A percentile compares a stretch with the other conserved stretches of the same genome.
Conservation (phyloP, 2,888 invertebrate species). For the Ethmia dodecea region DNA sequence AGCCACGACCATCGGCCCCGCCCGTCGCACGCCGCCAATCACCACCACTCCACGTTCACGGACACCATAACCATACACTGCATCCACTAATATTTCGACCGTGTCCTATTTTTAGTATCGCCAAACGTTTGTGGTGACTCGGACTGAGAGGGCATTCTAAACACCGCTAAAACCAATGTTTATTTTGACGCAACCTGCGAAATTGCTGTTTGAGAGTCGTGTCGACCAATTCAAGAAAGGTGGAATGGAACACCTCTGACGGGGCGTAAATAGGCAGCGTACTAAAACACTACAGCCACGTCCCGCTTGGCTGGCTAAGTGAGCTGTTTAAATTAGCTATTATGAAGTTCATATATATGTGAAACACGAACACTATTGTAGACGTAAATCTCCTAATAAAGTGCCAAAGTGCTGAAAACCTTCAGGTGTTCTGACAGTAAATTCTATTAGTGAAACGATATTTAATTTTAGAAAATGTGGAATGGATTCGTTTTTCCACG, state of each 20-base stretch:
- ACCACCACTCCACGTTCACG: conserved; percentile 20
- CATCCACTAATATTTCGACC: conserved; percentile 32
- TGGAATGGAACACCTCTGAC: conserved; percentile 34
- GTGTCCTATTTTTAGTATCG: conserved; percentile 37
- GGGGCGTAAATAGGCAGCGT: conserved; percentile 23
- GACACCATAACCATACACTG: too few species aligned
- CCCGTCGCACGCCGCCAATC: conserved; percentile 30
- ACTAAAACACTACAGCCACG: conserved; percentile 30
- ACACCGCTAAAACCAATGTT: conserved; percentile 38
- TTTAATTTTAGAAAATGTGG: conserved; percentile 9
- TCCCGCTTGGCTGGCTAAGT: conserved; percentile 49
- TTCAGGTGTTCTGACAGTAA: too few species aligned
- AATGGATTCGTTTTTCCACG: conserved; percentile 14
- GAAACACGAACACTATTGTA: conserved; percentile 33
- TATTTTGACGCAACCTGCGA: conserved; percentile 45
- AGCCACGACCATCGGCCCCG: conserved; percentile 61
- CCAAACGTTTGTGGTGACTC: conserved; percentile 31
- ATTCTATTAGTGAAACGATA: too few species aligned
- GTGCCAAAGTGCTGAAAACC: too few species aligned
- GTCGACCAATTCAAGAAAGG: conserved; percentile 28
- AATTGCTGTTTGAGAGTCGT: conserved; percentile 30
- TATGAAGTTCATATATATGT: conserved; percentile 44
- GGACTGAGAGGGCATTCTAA: conserved; percentile 47
- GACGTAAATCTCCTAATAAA: too few species aligned
- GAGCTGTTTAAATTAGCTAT: conserved; percentile 44